phyloP scores from a whole-genome alignment of 2,113 vertebrate genomes.

The Suricata suricatta region DNA sequence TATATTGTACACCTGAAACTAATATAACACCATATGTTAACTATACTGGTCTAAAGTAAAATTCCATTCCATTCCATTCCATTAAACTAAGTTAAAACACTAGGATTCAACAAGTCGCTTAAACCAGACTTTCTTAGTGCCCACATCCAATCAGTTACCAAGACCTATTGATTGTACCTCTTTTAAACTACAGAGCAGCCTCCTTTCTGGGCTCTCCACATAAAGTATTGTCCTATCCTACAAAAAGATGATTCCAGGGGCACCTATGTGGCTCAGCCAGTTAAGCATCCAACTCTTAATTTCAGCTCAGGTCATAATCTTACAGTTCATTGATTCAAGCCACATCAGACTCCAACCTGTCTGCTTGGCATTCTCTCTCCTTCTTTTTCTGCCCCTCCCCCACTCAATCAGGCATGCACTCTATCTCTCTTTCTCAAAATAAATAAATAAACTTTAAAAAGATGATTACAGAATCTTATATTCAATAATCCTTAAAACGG shows the following conservation, averaged over 20 bases:
- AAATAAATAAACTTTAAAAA: too few species aligned
- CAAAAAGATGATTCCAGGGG: background rate
- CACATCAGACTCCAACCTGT: too few species aligned
- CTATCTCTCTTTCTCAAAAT: too few species aligned
- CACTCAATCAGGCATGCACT: too few species aligned
- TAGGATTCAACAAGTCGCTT: background rate
- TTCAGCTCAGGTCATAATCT: too few species aligned
- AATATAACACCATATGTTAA: background rate
- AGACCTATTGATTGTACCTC: background rate
- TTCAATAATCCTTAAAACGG: background rate
- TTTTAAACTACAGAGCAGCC: background rate
- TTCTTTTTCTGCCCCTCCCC: too few species aligned
- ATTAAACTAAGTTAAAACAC: background rate
- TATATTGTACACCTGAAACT: background rate
- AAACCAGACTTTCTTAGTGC: background rate
- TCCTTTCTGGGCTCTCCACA: background rate
- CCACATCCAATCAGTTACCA: background rate
- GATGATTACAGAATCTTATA: background rate
- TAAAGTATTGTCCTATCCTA: background rate
- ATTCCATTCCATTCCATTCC: background rate
- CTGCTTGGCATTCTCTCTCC: too few species aligned
- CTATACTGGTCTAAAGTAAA: background rate
- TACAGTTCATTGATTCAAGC: too few species aligned
- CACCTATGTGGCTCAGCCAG: too few species aligned
- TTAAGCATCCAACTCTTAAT: too few species aligned